Evolutionary conservation across 1,140 invertebrate species (phyloP).

Genomic region (Solen grandis): DNA sequence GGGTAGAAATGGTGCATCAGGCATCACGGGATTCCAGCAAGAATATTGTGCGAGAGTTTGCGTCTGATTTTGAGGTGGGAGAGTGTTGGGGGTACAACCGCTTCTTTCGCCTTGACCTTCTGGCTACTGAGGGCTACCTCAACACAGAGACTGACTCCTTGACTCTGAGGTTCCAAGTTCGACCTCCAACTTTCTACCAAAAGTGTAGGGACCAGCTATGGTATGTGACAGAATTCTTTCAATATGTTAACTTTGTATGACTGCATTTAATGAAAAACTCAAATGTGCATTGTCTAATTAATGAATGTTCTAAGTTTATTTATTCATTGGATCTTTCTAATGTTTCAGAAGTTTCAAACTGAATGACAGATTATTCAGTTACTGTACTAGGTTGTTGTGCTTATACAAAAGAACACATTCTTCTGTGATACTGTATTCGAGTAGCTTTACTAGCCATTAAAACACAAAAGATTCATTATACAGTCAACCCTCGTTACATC

Average conservation of each 20-base stretch:
- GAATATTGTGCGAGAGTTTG: conserved; percentile 93
- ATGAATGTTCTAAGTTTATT: not conserved
- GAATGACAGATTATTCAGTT: too few relatives aligned
- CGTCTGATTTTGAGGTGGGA: conserved; percentile 97
- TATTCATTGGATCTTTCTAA: too few relatives aligned
- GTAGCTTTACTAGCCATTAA: too few relatives aligned
- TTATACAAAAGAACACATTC: too few relatives aligned
- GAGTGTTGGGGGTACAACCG: conserved; percentile 98
- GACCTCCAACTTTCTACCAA: conserved; percentile 96
- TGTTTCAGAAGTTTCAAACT: too few relatives aligned
- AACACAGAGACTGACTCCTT: conserved; percentile 80
- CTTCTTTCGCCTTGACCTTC: conserved; percentile 94
- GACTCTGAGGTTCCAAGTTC: conserved; percentile 89
- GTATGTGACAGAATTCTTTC: conserved; percentile 79
- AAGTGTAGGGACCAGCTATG: conserved; percentile 95
- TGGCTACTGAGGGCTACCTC: conserved; percentile 93
- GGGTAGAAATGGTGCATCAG: conserved; percentile 97
- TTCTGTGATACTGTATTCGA: too few relatives aligned
- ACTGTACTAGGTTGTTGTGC: too few relatives aligned
- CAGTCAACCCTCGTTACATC: too few relatives aligned
- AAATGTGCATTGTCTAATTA: not conserved
- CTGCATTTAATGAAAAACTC: conserved; percentile 1
- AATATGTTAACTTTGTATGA: not conserved
- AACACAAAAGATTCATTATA: too few relatives aligned
- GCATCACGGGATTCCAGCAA: conserved; percentile 91